A percentile compares a stretch with the other conserved stretches of the same genome.
These are phyloP conservation scores for Nemopilema nomurai DNA, from an alignment of 30 jellyfish, hydroid and myxozoan species.

Conservation along the genomic window DNA sequence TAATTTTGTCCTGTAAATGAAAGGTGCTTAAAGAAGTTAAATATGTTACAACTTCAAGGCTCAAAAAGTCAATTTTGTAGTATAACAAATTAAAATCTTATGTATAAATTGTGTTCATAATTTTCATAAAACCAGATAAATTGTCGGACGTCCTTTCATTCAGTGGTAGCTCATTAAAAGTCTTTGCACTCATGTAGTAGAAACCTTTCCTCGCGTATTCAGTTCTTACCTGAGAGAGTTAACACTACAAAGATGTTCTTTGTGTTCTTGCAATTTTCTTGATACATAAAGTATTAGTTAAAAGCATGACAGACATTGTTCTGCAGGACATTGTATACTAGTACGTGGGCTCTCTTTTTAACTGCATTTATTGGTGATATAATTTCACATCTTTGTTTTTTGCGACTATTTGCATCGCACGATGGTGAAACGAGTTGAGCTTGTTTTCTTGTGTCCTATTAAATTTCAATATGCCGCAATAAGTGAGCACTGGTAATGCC, in stretches of 20 bases:
- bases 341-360: constrained; percentile 32
- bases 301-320: constrained; percentile 47
- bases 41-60: constrained; percentile 43
- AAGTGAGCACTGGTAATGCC: constrained; percentile 43
- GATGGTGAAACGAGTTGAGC: neutral
- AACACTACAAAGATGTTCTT: constrained; percentile 52
- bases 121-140: constrained; percentile 27
- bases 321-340: constrained; percentile 50
- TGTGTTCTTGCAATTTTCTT: constrained; percentile 44
- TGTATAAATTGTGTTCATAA: constrained; percentile 36
- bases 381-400: constrained; percentile 3
- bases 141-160: constrained; percentile 59
- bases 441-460: constrained; percentile 18
- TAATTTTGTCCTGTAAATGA: constrained; percentile 43
- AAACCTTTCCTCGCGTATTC: constrained; percentile 56
- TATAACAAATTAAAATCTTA: constrained; percentile 37
- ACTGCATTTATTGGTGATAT: constrained; percentile 25
- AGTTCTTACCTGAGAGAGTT: constrained; percentile 52
- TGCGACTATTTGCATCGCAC: neutral
- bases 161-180: constrained; percentile 53
- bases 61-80: constrained; percentile 13
- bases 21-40: constrained; percentile 41
- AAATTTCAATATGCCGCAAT: constrained; percentile 15
- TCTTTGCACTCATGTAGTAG: constrained; percentile 62
- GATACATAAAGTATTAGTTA: constrained; percentile 26